Evolutionary conservation across 2,888 invertebrate species (phyloP).

Genomic region (Drosophila differens): DNA sequence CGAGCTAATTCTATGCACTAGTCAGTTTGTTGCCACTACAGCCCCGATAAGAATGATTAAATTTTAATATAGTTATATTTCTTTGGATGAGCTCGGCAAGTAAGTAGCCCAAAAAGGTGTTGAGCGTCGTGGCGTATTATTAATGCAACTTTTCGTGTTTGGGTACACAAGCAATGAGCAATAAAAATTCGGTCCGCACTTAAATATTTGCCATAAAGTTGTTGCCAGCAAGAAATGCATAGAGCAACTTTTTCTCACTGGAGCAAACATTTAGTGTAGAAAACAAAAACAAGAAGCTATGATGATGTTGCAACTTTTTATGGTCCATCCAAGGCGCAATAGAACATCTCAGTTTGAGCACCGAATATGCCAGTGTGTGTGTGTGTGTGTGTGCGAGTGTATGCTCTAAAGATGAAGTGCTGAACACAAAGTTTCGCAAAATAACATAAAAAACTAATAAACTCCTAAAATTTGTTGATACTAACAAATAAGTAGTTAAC

Average conservation of each 20-base stretch:
- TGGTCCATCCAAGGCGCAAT: constrained; percentile 44
- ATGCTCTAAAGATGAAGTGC: constrained; percentile 17
- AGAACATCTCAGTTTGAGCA: constrained; percentile 60
- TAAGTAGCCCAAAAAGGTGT: constrained; percentile 59
- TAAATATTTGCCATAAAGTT: constrained; percentile 69
- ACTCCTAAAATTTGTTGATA: constrained; percentile 32
- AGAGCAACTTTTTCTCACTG: constrained; percentile 60
- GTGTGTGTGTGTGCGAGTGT: constrained; percentile 3
- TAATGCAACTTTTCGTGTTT: constrained; percentile 56
- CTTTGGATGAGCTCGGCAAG: constrained; percentile 21
- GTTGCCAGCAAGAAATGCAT: constrained; percentile 44
- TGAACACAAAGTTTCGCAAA: constrained; percentile 30
- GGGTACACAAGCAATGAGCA: constrained; percentile 28
- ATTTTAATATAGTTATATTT: constrained; percentile 41
- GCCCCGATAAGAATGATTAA: constrained; percentile 53
- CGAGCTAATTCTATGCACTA: constrained; percentile 13
- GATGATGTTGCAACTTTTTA: constrained; percentile 74
- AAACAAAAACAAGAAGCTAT: constrained; percentile 37
- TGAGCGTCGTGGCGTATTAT: constrained; percentile 49
- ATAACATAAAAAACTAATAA: constrained; percentile 33
- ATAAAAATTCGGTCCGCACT: constrained; percentile 48
- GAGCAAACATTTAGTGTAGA: constrained; percentile 29
- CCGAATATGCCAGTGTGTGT: constrained; percentile 6
- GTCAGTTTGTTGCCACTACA: constrained; percentile 5
- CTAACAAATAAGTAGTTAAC: constrained; percentile 28